A percentile compares a stretch with the other conserved stretches of the same genome.
phyloP scores from a whole-genome alignment of 2,797 vertebrate species.

The Gobionotothen gibberifrons region DNA sequence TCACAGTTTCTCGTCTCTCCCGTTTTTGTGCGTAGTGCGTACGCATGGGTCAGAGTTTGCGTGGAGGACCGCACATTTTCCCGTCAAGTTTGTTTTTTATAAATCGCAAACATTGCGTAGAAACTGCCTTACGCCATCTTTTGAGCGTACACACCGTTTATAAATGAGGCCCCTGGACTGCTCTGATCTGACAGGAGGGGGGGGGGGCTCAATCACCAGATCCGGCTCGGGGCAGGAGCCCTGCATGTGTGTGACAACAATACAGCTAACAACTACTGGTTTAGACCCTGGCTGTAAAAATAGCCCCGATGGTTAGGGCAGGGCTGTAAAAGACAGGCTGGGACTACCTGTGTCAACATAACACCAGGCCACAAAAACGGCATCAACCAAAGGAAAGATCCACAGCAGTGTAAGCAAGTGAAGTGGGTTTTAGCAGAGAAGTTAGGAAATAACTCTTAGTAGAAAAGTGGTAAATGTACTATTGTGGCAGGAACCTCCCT shows the following conservation, averaged over 20 bases:
- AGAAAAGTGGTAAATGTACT: background rate
- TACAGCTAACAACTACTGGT: constrained; percentile 45
- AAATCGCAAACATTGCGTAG: too few relatives aligned
- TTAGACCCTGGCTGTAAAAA: constrained; percentile 59
- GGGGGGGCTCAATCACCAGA: constrained; percentile 36
- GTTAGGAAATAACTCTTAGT: background rate
- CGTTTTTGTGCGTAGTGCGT: too few relatives aligned
- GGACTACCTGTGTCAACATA: constrained; percentile 70
- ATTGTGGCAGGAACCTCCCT: background rate
- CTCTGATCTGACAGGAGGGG: constrained; percentile 16
- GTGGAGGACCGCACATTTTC: too few relatives aligned
- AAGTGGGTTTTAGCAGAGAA: background rate
- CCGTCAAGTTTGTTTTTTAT: too few relatives aligned
- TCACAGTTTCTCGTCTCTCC: too few relatives aligned
- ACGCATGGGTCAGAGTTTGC: too few relatives aligned
- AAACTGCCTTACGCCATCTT: too few relatives aligned
- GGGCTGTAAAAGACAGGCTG: constrained; percentile 62
- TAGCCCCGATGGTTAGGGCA: constrained; percentile 47
- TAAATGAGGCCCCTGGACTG: background rate
- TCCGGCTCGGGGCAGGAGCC: constrained; percentile 54
- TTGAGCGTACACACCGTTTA: too few relatives aligned
- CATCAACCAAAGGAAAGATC: constrained; percentile 16
- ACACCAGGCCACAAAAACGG: constrained; percentile 56
- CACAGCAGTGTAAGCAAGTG: background rate
- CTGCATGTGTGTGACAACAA: constrained; percentile 43